Evolutionary conservation across 2,113 vertebrate species (phyloP), one percentile per base, ranked within the genome.

Genomic region (Chionis minor): DNA sequence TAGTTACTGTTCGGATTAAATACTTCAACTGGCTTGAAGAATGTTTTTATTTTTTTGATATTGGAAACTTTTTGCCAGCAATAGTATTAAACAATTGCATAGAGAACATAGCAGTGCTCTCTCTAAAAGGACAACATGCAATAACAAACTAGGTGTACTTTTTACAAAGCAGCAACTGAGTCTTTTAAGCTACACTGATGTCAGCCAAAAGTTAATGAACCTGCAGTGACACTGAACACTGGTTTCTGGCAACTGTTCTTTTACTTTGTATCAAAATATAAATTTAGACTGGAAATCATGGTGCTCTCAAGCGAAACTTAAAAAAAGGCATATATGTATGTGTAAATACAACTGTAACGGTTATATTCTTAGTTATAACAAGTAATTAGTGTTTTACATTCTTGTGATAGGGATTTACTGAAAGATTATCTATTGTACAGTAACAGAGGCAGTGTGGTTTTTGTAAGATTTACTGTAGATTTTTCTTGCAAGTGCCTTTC

Each of bases 401-500:
- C 96, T 97, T 96, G 97, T 96, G 88, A 96, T 97, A 98, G 97
- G 97, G 97, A 84, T 96, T 95, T 94, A 92, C 94, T 2, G 90
- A 96, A 95, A 97, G 92, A 97, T 91, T 96, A 94, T 97, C 97
- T 97, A 97, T 98, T 98, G 98, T 98, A 98, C 97, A 98, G 97
- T 98, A 98, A 95, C 94, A 92, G 95, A 98, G 95, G 94, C 97
- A 96, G 96, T 98, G 98, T 96, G 94, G 86, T 97, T 97, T 98
- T 98, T 98, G 97, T 98, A 98, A 96, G 97, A 98, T 98, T 98
- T 97, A 97, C 97, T 98, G 98, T 98, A 98, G 98, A 98, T 98
- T 98, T 98, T 98, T 98, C 98, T 98, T 98, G 98, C 98, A 98
- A 98, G 98, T 98, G 98, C 98, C 98, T 98, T 98, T 98, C 98